A percentile compares a stretch with the other conserved stretches of the same genome.
Conservation (phyloP, 2,113 vertebrate genomes). For the Oostethus manadensis region DNA sequence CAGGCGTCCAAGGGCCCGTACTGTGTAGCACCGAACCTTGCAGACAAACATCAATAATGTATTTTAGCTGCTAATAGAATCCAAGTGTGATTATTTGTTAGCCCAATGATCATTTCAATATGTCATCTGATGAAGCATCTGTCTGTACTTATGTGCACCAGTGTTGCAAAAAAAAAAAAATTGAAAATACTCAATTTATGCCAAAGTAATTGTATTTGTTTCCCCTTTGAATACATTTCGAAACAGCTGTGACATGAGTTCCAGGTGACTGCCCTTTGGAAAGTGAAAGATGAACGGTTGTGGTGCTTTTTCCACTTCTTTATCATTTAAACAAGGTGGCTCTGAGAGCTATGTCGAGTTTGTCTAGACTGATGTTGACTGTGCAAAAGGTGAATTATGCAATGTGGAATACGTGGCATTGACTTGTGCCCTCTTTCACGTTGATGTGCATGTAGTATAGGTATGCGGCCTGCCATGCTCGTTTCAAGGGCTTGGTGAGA, state of each 20-base stretch:
- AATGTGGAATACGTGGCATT: conserved; percentile 12
- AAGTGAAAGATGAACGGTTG: conserved; percentile 38
- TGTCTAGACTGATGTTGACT: not conserved
- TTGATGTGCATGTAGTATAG: conserved; percentile 6
- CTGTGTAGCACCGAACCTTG: not conserved
- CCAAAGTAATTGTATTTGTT: conserved; percentile 23
- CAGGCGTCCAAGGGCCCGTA: not conserved
- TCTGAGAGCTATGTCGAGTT: conserved; percentile 2
- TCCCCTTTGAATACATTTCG: conserved; percentile 22
- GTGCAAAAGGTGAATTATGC: conserved; percentile 10
- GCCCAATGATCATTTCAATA: conserved; percentile 12
- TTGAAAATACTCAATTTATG: conserved; percentile 32
- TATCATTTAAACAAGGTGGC: too few relatives aligned
- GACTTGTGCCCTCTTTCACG: not conserved
- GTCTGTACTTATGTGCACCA: conserved; percentile 35
- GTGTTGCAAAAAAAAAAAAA: conserved; percentile 33
- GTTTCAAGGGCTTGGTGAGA: not conserved
- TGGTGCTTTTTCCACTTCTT: conserved; percentile 13
- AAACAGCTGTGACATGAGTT: conserved; percentile 60
- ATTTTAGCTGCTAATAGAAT: conserved; percentile 8
- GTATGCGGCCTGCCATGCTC: not conserved
- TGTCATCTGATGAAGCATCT: conserved; percentile 36
- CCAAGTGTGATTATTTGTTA: not conserved
- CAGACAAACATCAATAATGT: not conserved
- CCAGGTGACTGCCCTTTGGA: conserved; percentile 59